Percentiles rank a stretch among this genome's conserved stretches.
phyloP scores from a whole-genome alignment of 2,888 invertebrate genomes.

The Eristalis tenax region DNA sequence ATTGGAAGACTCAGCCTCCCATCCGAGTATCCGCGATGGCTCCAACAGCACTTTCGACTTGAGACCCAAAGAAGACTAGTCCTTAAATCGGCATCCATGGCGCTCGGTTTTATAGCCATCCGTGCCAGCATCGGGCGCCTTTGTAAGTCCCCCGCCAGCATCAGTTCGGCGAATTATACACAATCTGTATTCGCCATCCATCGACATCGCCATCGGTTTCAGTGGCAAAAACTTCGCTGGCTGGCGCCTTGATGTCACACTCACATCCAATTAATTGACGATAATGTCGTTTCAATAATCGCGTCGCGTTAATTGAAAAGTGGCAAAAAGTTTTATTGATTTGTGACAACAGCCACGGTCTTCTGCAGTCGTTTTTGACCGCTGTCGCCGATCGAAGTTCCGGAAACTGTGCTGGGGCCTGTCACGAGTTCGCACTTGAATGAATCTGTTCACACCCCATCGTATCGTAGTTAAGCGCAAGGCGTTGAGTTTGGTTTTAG shows the following conservation, averaged over 20 bases:
- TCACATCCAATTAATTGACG: conserved; percentile 24
- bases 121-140: too few species aligned
- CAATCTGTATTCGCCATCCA: not conserved
- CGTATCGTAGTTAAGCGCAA: not conserved
- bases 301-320: conserved; percentile 30
- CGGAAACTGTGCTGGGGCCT: not conserved
- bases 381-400: not conserved
- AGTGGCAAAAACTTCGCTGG: not conserved
- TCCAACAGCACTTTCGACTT: too few species aligned
- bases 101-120: too few species aligned
- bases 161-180: not conserved
- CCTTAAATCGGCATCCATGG: too few species aligned
- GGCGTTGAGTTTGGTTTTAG: not conserved
- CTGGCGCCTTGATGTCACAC: conserved; percentile 5
- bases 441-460: not conserved
- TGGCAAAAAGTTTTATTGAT: conserved; percentile 6
- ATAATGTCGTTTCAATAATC: conserved; percentile 30
- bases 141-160: not conserved
- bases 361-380: not conserved
- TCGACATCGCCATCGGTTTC: not conserved
- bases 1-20: too few species aligned
- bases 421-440: not conserved
- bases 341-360: not conserved
- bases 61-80: too few species aligned
- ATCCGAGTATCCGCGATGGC: too few species aligned